Conservation (phyloP, 37 sponge, comb jelly and placozoan genomes). For the Diacarnus erythraeanus region DNA sequence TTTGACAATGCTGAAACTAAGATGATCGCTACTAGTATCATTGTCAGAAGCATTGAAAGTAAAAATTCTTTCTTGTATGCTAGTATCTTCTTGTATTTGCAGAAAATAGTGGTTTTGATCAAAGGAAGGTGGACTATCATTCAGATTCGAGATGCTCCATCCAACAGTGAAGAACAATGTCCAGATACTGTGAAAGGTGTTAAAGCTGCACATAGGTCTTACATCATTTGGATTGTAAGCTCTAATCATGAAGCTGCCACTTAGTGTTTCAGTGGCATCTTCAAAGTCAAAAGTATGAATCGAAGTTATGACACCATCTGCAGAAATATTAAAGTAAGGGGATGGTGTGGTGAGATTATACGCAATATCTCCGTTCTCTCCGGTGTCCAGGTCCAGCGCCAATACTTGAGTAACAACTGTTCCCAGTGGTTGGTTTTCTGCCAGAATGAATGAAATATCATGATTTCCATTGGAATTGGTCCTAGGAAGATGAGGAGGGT, state of each 20-base stretch:
- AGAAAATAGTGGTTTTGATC: neutral
- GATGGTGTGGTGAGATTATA: conserved; percentile 4
- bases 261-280: neutral
- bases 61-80: neutral
- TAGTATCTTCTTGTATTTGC: conserved; percentile 16
- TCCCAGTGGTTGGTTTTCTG: conserved; percentile 27
- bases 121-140: conserved; percentile 49
- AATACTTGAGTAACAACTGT: conserved; percentile 24
- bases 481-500: conserved; percentile 38
- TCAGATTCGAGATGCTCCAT: conserved; percentile 23
- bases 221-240: conserved; percentile 18
- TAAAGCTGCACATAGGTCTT: neutral
- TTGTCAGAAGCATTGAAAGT: conserved; percentile 20
- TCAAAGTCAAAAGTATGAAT: conserved; percentile 23
- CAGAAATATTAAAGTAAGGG: conserved; percentile 3
- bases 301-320: conserved; percentile 24
- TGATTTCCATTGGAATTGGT: neutral
- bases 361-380: conserved; percentile 28
- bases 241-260: conserved; percentile 2
- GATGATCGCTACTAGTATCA: conserved; percentile 14
- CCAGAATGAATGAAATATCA: neutral
- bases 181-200: neutral
- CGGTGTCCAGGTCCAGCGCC: conserved; percentile 50
- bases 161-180: neutral
- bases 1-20: conserved; percentile 20